These are phyloP conservation scores for Erinaceus europaeus DNA, from an alignment of 2,113 vertebrate genomes.

Conservation along the genomic window DNA sequence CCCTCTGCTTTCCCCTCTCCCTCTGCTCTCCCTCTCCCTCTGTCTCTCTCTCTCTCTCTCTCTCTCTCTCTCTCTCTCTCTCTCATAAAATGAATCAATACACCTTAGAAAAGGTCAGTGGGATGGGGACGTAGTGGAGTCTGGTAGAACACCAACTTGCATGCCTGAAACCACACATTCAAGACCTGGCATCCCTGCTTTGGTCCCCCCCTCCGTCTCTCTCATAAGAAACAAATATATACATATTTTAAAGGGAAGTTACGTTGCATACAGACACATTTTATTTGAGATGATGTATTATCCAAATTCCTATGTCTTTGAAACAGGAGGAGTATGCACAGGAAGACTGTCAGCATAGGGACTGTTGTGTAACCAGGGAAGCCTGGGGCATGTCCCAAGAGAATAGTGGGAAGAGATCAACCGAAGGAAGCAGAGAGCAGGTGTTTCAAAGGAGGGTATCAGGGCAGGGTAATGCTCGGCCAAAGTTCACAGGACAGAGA, in stretches of 20 bases:
- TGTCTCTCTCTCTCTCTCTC: too few species aligned
- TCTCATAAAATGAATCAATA: too few species aligned
- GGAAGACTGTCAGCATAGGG: neutral
- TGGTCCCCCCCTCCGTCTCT: too few species aligned
- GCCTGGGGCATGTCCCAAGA: neutral
- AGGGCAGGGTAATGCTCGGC: neutral
- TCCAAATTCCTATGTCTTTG: neutral
- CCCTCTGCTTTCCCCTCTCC: too few species aligned
- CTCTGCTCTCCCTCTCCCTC: too few species aligned
- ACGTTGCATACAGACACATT: neutral
- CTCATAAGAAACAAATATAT: too few species aligned
- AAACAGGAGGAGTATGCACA: neutral
- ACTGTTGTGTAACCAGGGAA: neutral
- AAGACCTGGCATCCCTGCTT: too few species aligned
- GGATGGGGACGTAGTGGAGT: too few species aligned
- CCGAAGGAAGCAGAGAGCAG: neutral
- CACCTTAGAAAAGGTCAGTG: too few species aligned
- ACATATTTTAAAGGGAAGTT: neutral
- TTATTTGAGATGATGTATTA: neutral
- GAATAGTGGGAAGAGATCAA: neutral
- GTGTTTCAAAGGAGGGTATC: neutral
- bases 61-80: too few species aligned
- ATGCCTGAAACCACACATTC: too few species aligned
- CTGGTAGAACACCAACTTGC: too few species aligned
- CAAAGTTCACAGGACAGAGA: neutral